Evolutionary conservation across 2,113 vertebrate species (phyloP).

Genomic region (Corythornis madagascariensis): DNA sequence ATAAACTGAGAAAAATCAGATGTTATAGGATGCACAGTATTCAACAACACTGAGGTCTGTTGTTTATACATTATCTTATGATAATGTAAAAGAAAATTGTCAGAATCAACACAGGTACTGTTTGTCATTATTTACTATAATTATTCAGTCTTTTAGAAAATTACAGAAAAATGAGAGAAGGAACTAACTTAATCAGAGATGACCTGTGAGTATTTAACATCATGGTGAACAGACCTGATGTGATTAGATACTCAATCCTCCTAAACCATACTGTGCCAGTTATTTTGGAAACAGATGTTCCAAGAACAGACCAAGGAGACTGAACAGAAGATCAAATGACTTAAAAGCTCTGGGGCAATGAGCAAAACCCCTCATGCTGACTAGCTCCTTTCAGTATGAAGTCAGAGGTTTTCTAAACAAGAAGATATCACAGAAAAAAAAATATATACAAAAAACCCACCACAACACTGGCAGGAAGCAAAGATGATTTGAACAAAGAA

Average conservation of each 20-base stretch:
- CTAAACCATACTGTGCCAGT: background rate
- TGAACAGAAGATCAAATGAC: background rate
- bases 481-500: background rate
- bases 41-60: background rate
- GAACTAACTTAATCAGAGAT: background rate
- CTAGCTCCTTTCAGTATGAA: background rate
- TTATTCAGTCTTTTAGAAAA: background rate
- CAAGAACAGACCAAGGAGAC: conserved; percentile 44
- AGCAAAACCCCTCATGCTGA: background rate
- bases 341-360: background rate
- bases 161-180: background rate
- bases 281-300: conserved; percentile 52
- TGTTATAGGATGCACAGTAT: background rate
- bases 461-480: background rate
- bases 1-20: background rate
- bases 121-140: background rate
- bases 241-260: conserved; percentile 43
- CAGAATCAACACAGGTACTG: background rate
- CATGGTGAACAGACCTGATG: conserved; percentile 2
- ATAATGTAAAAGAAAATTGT: background rate
- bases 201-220: background rate
- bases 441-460: background rate
- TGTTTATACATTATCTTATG: background rate
- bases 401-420: background rate
- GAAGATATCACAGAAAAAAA: background rate